Evolutionary conservation across 2,113 vertebrate species (phyloP), one percentile per base, ranked within the genome.

Genomic region (Ceuthmochares aereus): DNA sequence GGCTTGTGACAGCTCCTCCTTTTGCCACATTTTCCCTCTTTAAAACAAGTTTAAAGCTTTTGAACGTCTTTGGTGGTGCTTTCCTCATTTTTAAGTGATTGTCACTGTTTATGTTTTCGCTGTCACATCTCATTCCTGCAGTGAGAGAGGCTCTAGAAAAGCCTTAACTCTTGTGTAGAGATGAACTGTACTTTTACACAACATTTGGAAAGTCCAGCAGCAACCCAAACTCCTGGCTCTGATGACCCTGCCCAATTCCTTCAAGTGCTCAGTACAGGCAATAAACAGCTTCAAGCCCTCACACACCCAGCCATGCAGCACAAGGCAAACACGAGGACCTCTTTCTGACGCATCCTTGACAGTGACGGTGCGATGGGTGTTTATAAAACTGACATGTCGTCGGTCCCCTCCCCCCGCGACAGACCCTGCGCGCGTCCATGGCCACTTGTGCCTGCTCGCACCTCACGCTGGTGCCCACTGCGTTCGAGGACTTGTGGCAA

Each of bases 211-310:
- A 21, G 4, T 9, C 0, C 34, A 34, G 26, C 32, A 34, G 4
- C 26, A 45, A 0, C 4, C 3, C 37, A 4, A 1, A 3, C 6
- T 2, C 11, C 45, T 16, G 37, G 1, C 36, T 20, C 37, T 1
- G 2, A 10, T 0, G 3, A 6, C 10, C 2, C 10, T 47, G 10
- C 5, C 19, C 0, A 1, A 7, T 2, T 9, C 9, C 45, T 68
- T 29, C 72, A 27, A 5, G 5, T 4, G 3, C 1, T 11, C 22
- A 7, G 1, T 2, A 2, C 6, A 2, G 1, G 4, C 34, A 19
- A 1, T 0, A 4, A 7, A 3, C 6, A 0, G 3, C 45, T 45
- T 18, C 52, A 60, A n/a, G 45, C 16, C 22, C 19, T 43, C 0
- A 0, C 67, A 26, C 29, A 14, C 34, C 6, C 18, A 1, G 25